These are phyloP conservation scores for Phoenoteleia sp. DNA, from an alignment of 2,888 invertebrate species.

Conservation along the genomic window DNA sequence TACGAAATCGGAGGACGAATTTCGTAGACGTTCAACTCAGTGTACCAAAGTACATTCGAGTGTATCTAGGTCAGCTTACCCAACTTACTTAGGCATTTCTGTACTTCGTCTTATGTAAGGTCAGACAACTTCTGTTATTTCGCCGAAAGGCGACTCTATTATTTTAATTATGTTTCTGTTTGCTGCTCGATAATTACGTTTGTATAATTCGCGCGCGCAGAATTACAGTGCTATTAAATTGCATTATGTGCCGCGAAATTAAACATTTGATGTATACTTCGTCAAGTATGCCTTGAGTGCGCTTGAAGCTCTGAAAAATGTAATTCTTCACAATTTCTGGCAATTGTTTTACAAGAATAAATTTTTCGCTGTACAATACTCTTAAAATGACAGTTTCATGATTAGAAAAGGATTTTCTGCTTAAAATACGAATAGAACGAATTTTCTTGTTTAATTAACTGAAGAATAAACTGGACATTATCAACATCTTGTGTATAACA, in stretches of 20 bases:
- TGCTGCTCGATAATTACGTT: conserved; percentile 17
- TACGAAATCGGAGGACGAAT: conserved; percentile 38
- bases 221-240: conserved; percentile 8
- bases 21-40: conserved; percentile 41
- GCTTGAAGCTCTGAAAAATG: no score
- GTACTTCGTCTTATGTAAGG: conserved; percentile 43
- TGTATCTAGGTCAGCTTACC: conserved; percentile 61
- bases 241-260: not conserved
- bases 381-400: no score
- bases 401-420: no score
- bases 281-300: no score
- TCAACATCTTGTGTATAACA: no score
- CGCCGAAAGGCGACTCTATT: conserved; percentile 33
- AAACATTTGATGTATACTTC: no score
- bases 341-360: no score
- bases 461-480: no score
- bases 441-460: no score
- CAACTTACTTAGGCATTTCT: conserved; percentile 40
- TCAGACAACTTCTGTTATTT: conserved; percentile 37
- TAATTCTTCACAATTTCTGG: no score
- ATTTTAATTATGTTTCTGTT: conserved; percentile 53
- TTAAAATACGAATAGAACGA: no score
- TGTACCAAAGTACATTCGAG: conserved; percentile 56
- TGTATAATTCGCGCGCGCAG: not conserved
- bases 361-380: no score